Conservation (phyloP, 1,140 invertebrate genomes). For the Drosophila triauraria region DNA sequence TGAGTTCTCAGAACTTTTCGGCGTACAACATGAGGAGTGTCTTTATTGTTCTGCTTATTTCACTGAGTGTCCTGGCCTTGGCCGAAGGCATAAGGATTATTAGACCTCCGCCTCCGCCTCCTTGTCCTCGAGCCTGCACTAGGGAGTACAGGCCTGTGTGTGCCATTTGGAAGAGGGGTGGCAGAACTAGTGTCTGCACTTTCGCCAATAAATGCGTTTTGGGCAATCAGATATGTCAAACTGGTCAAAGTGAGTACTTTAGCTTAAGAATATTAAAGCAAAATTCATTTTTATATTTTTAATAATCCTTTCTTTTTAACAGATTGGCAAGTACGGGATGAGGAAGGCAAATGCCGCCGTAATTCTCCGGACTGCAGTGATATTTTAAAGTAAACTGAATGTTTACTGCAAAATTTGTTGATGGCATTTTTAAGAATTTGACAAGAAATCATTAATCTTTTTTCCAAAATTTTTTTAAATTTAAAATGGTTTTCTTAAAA, state of each 20-base stretch:
- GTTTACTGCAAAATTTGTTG: neutral
- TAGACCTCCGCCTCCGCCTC: neutral
- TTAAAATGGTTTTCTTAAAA: no score
- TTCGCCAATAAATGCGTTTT: constrained; percentile 28
- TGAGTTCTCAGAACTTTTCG: neutral
- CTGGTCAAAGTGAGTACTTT: constrained; percentile 16
- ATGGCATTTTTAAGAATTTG: no score
- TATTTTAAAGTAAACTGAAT: neutral
- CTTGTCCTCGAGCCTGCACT: constrained; percentile 16
- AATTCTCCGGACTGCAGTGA: constrained; percentile 16
- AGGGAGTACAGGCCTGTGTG: constrained; percentile 26
- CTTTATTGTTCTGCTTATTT: constrained; percentile 23
- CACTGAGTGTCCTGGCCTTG: constrained; percentile 16
- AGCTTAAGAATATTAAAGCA: neutral
- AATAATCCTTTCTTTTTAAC: neutral
- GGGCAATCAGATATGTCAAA: constrained; percentile 21
- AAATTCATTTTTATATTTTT: no score
- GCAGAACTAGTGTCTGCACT: constrained; percentile 16
- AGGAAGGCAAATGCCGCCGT: neutral
- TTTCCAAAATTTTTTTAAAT: no score
- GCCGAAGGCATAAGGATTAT: neutral
- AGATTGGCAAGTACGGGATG: constrained; percentile 25
- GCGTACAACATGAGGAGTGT: constrained; percentile 22
- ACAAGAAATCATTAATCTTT: no score
- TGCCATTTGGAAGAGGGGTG: constrained; percentile 17